Evolutionary conservation across 2,797 vertebrate species (phyloP).

Genomic region (Parotocinclus haroldoi): DNA sequence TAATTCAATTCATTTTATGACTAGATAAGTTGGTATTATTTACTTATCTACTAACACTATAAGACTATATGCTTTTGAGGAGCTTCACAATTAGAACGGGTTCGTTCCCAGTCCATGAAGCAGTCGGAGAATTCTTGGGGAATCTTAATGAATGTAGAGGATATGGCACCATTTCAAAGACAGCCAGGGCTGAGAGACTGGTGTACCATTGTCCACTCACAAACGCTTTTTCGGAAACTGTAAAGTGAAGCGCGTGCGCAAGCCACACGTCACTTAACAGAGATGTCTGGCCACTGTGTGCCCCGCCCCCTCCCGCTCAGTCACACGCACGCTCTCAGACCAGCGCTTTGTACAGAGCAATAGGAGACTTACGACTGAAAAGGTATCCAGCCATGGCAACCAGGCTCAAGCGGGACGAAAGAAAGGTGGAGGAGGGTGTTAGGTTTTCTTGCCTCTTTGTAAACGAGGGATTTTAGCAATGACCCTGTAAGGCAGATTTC

Average conservation of each 20-base stretch:
- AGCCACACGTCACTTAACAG: conserved; percentile 82
- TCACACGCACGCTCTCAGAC: conserved; percentile 71
- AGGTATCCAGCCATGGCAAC: conserved; percentile 65
- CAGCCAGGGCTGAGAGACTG: too few relatives aligned
- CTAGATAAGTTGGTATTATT: too few relatives aligned
- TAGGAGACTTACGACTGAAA: conserved; percentile 67
- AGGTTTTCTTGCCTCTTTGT: conserved; percentile 75
- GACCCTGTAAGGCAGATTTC: conserved; percentile 75
- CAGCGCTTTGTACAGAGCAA: conserved; percentile 72
- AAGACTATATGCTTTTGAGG: too few relatives aligned
- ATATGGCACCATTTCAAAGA: too few relatives aligned
- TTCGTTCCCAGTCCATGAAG: too few relatives aligned
- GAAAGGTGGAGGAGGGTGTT: conserved; percentile 62
- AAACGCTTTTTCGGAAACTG: neutral
- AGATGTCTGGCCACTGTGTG: conserved; percentile 80
- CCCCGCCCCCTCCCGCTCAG: conserved; percentile 76
- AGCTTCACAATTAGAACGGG: too few relatives aligned
- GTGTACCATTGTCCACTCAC: too few relatives aligned
- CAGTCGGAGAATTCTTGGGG: too few relatives aligned
- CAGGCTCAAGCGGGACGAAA: conserved; percentile 68
- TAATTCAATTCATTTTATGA: too few relatives aligned
- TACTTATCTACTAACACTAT: too few relatives aligned
- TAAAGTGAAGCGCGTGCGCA: conserved; percentile 65
- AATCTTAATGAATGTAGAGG: too few relatives aligned
- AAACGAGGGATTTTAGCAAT: conserved; percentile 80